These are phyloP conservation scores for Epinotia brunnichana DNA, from an alignment of 2,888 invertebrate genomes.

Conservation along the genomic window DNA sequence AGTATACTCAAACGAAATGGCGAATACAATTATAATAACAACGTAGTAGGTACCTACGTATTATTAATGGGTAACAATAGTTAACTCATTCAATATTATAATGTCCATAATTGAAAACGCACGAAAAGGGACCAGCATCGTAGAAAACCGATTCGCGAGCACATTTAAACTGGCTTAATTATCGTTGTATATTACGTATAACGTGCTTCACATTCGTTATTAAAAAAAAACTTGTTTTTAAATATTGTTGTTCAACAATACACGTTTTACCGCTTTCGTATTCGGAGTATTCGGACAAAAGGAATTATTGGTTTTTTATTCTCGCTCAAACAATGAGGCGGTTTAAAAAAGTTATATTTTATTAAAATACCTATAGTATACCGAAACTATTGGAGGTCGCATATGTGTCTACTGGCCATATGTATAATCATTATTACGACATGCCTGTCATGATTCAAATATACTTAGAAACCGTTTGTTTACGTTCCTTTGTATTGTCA, in stretches of 20 bases:
- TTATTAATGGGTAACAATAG: background rate
- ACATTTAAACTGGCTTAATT: constrained; percentile 70
- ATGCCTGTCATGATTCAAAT: no score
- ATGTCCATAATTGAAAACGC: background rate
- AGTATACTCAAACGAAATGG: background rate
- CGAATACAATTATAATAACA: background rate
- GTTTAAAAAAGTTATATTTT: background rate
- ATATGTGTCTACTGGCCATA: no score
- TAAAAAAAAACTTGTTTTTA: constrained; percentile 39
- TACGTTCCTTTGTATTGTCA: no score
- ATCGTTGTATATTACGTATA: constrained; percentile 52
- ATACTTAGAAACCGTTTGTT: no score
- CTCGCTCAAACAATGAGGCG: constrained; percentile 1
- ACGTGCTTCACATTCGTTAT: constrained; percentile 45
- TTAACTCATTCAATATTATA: background rate
- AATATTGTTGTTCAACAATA: constrained; percentile 39
- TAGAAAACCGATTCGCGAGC: constrained; percentile 54
- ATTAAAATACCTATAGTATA: background rate
- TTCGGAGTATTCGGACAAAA: constrained; percentile 24
- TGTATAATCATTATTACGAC: no score
- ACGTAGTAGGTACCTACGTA: background rate
- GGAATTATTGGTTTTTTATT: constrained; percentile 17
- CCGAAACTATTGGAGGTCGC: no score
- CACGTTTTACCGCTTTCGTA: constrained; percentile 39
- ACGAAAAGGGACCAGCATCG: background rate